Percentiles rank a stretch among this genome's conserved stretches.
Evolutionary conservation across 2,113 vertebrate species (phyloP).

Genomic region (Deroptyus accipitrinus): DNA sequence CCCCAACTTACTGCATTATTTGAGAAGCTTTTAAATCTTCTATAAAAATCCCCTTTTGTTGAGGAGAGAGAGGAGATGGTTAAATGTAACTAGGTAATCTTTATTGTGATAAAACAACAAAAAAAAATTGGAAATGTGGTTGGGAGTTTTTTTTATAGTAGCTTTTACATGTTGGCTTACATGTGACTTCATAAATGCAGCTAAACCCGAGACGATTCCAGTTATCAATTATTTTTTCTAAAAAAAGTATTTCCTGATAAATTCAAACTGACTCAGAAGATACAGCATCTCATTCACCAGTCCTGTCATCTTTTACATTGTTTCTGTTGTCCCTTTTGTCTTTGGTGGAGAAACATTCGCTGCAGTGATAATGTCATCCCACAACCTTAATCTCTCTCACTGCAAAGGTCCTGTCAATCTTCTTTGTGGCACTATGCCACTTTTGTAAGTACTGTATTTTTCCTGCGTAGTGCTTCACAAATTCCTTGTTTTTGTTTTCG

Average conservation of each 20-base stretch:
- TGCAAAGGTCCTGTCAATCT: not conserved
- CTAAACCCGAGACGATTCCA: not conserved
- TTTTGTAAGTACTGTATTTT: not conserved
- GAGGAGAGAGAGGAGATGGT: not conserved
- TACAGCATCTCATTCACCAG: not conserved
- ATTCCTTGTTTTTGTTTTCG: not conserved
- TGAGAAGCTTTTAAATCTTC: not conserved
- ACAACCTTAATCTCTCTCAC: not conserved
- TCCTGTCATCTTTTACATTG: not conserved
- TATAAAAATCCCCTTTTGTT: not conserved
- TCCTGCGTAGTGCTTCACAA: not conserved
- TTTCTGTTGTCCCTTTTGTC: not conserved
- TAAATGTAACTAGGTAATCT: not conserved
- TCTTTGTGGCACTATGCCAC: not conserved
- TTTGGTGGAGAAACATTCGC: not conserved
- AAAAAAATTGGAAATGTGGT: not conserved
- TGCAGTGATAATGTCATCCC: not conserved
- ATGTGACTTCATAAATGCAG: not conserved
- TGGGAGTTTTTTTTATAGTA: not conserved
- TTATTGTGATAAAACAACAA: not conserved
- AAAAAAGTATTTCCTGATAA: not conserved
- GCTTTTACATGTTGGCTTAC: not conserved
- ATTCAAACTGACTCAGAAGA: not conserved
- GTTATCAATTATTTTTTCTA: not conserved
- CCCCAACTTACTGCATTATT: not conserved